Percentiles rank a stretch among this genome's conserved stretches.
Evolutionary conservation across 2,888 invertebrate species (phyloP).

Genomic region (Latrodectus elegans): DNA sequence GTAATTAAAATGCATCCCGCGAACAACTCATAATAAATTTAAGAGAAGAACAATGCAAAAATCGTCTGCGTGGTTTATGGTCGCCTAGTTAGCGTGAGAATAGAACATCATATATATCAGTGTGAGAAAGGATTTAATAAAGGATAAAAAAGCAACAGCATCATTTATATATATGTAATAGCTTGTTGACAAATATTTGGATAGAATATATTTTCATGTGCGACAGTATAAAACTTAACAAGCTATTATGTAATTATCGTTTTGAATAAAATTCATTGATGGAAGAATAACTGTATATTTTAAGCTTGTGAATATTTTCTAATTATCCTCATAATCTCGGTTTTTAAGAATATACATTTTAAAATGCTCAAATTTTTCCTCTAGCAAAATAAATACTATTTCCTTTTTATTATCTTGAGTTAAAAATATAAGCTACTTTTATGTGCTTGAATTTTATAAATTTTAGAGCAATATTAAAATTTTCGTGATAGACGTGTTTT

Average conservation of each 20-base stretch:
- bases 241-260: neutral
- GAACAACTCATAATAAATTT: constrained; percentile 37
- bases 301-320: too few relatives aligned
- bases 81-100: constrained; percentile 39
- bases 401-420: too few relatives aligned
- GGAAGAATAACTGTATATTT: too few relatives aligned
- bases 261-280: neutral
- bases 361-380: too few relatives aligned
- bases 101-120: constrained; percentile 8
- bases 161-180: neutral
- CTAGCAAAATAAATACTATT: too few relatives aligned
- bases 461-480: too few relatives aligned
- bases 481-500: too few relatives aligned
- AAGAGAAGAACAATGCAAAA: constrained; percentile 28
- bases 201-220: neutral
- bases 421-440: too few relatives aligned
- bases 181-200: neutral
- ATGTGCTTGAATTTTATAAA: too few relatives aligned
- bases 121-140: constrained; percentile 17
- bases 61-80: constrained; percentile 34
- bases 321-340: too few relatives aligned
- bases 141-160: neutral
- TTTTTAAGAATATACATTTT: too few relatives aligned
- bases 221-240: neutral
- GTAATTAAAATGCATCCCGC: constrained; percentile 54